Evolutionary conservation across 2,797 vertebrate species (phyloP).

Genomic region (Gymnocypris eckloni): DNA sequence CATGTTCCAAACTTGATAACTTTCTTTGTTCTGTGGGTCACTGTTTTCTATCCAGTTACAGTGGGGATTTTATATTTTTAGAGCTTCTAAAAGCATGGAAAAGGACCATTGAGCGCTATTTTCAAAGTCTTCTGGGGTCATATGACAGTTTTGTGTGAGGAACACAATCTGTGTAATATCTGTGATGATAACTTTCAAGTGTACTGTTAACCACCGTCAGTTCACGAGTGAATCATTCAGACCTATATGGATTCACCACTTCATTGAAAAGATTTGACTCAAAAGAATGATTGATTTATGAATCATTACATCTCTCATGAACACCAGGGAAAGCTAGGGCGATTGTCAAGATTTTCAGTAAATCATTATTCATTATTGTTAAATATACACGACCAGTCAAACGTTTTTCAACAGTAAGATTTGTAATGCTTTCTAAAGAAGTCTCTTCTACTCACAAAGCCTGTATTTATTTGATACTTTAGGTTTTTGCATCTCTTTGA

Average conservation of each 20-base stretch:
- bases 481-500: not conserved
- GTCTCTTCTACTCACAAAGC: not conserved
- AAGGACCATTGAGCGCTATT: not conserved
- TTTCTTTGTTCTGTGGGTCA: not conserved
- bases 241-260: not conserved
- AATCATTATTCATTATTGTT: not conserved
- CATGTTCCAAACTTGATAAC: not conserved
- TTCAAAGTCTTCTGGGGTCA: not conserved
- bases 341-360: not conserved
- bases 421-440: not conserved
- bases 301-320: not conserved
- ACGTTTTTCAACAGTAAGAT: not conserved
- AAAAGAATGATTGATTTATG: not conserved
- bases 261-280: not conserved
- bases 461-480: too few relatives aligned
- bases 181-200: not conserved
- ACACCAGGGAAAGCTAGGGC: not conserved
- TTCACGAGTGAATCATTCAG: not conserved
- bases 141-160: not conserved
- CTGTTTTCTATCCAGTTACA: not conserved
- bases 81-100: not conserved
- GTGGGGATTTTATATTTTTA: not conserved
- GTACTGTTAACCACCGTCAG: not conserved
- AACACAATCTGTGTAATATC: not conserved
- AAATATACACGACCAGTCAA: not conserved